Conservation (phyloP, 2,888 invertebrate species). For the Salticus scenicus region DNA sequence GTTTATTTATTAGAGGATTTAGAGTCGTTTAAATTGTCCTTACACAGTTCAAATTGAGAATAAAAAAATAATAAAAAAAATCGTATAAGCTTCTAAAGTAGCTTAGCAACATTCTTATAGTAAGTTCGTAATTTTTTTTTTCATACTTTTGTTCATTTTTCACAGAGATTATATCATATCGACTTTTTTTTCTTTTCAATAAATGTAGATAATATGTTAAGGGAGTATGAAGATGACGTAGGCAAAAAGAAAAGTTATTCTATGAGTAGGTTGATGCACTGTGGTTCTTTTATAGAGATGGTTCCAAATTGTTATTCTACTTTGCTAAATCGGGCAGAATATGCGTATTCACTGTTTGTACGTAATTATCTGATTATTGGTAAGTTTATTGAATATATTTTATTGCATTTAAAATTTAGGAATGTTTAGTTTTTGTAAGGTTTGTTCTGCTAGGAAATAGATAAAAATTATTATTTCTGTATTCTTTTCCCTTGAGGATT, state of each 20-base stretch:
- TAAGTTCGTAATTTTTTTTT: background rate
- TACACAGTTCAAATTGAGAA: background rate
- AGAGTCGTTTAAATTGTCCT: background rate
- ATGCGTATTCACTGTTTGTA: background rate
- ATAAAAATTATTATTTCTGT: too few relatives aligned
- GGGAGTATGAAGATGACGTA: background rate
- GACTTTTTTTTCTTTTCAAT: background rate
- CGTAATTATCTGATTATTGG: too few relatives aligned
- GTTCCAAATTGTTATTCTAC: background rate
- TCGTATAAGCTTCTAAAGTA: background rate
- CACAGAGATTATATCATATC: conserved; percentile 6
- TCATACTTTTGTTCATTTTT: background rate
- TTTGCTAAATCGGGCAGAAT: background rate
- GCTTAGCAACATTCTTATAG: background rate
- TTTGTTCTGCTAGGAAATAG: too few relatives aligned
- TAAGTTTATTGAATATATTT: too few relatives aligned
- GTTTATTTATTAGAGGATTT: background rate
- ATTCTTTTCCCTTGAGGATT: too few relatives aligned
- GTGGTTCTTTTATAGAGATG: background rate
- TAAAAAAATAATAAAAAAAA: background rate
- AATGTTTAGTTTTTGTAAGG: too few relatives aligned
- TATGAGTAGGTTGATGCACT: background rate
- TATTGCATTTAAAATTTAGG: too few relatives aligned
- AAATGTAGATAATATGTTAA: background rate
- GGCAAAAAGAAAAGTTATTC: background rate